Conservation (phyloP, 2,797 vertebrate species). For the Fistularia tabacaria region DNA sequence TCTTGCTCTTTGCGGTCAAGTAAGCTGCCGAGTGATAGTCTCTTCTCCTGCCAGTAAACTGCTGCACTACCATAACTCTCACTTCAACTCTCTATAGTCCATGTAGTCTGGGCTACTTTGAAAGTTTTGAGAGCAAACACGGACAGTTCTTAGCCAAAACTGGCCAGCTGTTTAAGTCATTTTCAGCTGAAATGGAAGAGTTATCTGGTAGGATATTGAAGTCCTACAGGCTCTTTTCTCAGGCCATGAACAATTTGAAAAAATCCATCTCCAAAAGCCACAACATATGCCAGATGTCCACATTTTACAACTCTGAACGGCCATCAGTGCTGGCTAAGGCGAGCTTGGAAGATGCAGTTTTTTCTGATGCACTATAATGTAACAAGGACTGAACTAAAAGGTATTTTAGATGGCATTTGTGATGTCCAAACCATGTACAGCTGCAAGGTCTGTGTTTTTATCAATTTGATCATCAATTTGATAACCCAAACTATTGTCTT, state of each 20-base stretch:
- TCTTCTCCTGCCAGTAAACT: constrained; percentile 16
- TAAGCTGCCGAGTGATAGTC: constrained; percentile 18
- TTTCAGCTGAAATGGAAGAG: constrained; percentile 9
- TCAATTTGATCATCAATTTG: no score
- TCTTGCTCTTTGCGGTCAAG: not conserved
- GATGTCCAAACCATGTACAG: no score
- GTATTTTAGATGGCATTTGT: no score
- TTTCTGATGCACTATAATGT: constrained; percentile 6
- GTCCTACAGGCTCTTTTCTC: constrained; percentile 16
- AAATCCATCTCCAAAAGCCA: not conserved
- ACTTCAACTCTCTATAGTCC: constrained; percentile 3
- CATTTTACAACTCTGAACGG: not conserved
- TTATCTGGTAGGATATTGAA: constrained; percentile 20
- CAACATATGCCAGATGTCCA: constrained; percentile 4
- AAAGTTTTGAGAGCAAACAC: constrained; percentile 16
- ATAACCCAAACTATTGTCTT: no score
- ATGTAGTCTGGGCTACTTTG: constrained; percentile 7
- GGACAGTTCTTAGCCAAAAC: constrained; percentile 9
- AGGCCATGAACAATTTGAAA: constrained; percentile 11
- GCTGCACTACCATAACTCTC: not conserved
- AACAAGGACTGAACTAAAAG: not conserved
- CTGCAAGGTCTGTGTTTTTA: no score
- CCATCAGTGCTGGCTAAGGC: constrained; percentile 35
- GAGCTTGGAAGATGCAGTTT: constrained; percentile 13
- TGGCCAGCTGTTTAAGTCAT: constrained; percentile 14